Base-by-base conservation (phyloP, 2,113 vertebrate genomes). In the Seriola quinqueradiata region DNA sequence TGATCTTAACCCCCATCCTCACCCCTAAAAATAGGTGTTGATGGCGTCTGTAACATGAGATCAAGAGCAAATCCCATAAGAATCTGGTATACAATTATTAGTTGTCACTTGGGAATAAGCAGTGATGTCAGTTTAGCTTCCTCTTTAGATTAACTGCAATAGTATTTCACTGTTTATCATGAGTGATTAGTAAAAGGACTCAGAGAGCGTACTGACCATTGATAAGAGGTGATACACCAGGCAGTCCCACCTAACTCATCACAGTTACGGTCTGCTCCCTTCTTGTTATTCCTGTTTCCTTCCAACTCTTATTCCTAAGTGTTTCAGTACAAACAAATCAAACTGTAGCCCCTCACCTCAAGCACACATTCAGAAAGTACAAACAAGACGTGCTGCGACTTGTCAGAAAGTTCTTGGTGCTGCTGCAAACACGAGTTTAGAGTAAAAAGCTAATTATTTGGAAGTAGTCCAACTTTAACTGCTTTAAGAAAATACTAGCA, bases 131-230 rank as follows among this genome's bases (percentile, higher is more conserved):
- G 48, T 57, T 57, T 46, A 70, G 40, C 63, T 25, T 57, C 60
- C 50, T 63, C 32, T 79, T 44, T 48, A 64, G 32, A 83, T 71
- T 34, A 77, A 60, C 13, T n/a, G 21, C 12, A n/a, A 38, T 13
- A 4, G 5, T 17, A 19, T 34, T 61, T 21, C 19, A 10, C 10
- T 71, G 57, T n/a, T 17, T 80, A 58, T 75, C 54, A 58, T 40
- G 36, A 3, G 1, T 71, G n/a, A 59, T 46, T 25, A 19, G 23
- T 55, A 13, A 17, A 5, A 14, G 17, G 17, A 61, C 50, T 66
- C 11, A 60, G 19, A 68, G 42, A 54, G 32, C 11, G 11, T 23
- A n/a, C 2, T 48, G 46, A 46, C 55, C 36, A 68, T 50, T 60
- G 42, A 79, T 65, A 48, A 81, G 52, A 67, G 8, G 11, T 6